A percentile compares a stretch with the other conserved stretches of the same genome.
Conservation (phyloP, 2,113 vertebrate species). For the Coptodon bakossiorum region DNA sequence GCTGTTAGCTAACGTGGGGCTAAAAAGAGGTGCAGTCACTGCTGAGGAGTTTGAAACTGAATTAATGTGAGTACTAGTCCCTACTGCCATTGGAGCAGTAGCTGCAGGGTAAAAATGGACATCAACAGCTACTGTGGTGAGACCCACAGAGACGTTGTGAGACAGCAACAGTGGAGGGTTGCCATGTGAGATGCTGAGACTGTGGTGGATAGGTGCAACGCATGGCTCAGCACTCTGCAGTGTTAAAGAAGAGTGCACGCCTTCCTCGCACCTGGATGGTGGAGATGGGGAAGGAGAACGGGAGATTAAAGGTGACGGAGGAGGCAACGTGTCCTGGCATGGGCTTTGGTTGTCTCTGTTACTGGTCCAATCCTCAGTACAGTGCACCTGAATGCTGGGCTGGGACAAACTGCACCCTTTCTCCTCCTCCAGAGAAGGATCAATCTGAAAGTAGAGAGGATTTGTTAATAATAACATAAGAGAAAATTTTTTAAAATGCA, state of each 20-base stretch:
- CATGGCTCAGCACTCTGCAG: constrained; percentile 55
- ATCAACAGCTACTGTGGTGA: constrained; percentile 69
- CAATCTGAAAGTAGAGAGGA: constrained; percentile 39
- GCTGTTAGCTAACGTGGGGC: constrained; percentile 16
- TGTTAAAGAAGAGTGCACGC: constrained; percentile 63
- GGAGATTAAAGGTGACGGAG: constrained; percentile 43
- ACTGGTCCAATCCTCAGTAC: constrained; percentile 61
- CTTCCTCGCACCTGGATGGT: constrained; percentile 35
- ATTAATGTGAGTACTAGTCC: constrained; percentile 29
- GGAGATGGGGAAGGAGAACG: constrained; percentile 26
- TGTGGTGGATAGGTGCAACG: constrained; percentile 61
- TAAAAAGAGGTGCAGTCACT: constrained; percentile 17
- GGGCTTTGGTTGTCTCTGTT: constrained; percentile 46
- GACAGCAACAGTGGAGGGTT: constrained; percentile 64
- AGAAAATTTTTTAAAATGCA: neutral
- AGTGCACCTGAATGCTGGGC: constrained; percentile 63
- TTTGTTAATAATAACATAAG: neutral
- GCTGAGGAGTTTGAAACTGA: constrained; percentile 7
- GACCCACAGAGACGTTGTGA: constrained; percentile 68
- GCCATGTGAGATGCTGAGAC: constrained; percentile 64
- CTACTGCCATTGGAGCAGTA: constrained; percentile 13
- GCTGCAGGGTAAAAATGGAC: constrained; percentile 65
- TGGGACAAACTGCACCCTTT: constrained; percentile 45
- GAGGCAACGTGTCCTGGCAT: constrained; percentile 48
- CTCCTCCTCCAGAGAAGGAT: constrained; percentile 51